Evolutionary conservation across 1,140 invertebrate species (phyloP).

Genomic region (Ylistrum balloti): DNA sequence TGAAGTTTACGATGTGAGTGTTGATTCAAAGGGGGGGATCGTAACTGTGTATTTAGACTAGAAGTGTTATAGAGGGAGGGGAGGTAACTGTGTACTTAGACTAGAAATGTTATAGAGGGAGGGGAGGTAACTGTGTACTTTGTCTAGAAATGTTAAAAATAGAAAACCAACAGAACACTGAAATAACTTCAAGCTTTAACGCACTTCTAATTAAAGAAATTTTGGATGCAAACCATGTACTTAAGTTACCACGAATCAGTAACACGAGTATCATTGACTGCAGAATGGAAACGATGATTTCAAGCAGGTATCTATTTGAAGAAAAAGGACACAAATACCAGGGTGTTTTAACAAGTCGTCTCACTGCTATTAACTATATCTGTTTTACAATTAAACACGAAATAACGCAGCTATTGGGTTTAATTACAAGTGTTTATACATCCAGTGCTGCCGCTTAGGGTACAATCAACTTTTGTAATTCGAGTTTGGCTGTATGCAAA

Average conservation of each 20-base stretch:
- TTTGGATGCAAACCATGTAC: conserved; percentile 19
- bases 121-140: no score
- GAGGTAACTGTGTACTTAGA: no score
- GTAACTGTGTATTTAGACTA: no score
- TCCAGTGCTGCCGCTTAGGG: no score
- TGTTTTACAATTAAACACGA: not conserved
- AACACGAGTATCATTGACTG: not conserved
- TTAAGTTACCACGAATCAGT: not conserved
- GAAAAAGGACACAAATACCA: not conserved
- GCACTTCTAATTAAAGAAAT: not conserved
- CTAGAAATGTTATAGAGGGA: no score
- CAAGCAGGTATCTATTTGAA: not conserved
- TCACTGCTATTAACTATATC: not conserved
- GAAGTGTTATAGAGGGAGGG: no score
- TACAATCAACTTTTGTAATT: no score
- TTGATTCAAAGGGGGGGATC: no score
- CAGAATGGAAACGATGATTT: not conserved
- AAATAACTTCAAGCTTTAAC: not conserved
- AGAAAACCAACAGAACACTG: not conserved
- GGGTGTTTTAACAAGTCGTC: not conserved
- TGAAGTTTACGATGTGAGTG: no score
- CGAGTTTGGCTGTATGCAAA: no score
- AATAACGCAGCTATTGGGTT: not conserved
- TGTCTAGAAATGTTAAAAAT: no score
- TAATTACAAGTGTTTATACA: no score